Conservation (phyloP, 2,113 vertebrate species). For the Cavia porcellus region DNA sequence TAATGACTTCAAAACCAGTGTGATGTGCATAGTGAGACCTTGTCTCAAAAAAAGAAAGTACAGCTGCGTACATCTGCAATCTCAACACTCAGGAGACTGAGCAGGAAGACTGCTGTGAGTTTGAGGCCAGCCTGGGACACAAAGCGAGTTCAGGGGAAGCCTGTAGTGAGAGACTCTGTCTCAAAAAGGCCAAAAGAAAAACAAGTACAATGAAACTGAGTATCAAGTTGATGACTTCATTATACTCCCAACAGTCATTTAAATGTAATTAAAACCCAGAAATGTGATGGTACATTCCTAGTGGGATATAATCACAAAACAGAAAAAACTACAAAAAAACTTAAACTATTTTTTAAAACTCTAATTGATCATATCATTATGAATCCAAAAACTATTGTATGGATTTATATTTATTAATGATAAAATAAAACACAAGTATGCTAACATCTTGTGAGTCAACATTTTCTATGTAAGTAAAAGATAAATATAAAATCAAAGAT, state of each 20-base stretch:
- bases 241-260: not conserved
- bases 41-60: no score
- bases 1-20: no score
- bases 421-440: conserved; percentile 27
- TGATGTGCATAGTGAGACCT: no score
- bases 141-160: not conserved
- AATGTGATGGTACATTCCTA: conserved; percentile 15
- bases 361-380: not conserved
- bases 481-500: conserved; percentile 57
- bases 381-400: not conserved
- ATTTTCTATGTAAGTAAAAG: conserved; percentile 46
- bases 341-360: conserved; percentile 34
- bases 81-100: no score
- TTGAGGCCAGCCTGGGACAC: not conserved
- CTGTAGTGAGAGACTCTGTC: not conserved
- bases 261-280: conserved; percentile 32
- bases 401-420: not conserved
- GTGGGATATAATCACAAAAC: not conserved
- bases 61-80: no score
- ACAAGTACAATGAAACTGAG: conserved; percentile 30
- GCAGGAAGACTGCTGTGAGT: not conserved
- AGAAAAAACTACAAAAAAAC: conserved; percentile 44
- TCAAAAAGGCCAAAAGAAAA: not conserved
- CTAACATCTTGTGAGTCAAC: not conserved
- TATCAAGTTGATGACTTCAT: not conserved